Evolutionary conservation across 2,888 invertebrate species (phyloP), one percentile per base, ranked within the genome.

Genomic region (Oxyscelio sp.): DNA sequence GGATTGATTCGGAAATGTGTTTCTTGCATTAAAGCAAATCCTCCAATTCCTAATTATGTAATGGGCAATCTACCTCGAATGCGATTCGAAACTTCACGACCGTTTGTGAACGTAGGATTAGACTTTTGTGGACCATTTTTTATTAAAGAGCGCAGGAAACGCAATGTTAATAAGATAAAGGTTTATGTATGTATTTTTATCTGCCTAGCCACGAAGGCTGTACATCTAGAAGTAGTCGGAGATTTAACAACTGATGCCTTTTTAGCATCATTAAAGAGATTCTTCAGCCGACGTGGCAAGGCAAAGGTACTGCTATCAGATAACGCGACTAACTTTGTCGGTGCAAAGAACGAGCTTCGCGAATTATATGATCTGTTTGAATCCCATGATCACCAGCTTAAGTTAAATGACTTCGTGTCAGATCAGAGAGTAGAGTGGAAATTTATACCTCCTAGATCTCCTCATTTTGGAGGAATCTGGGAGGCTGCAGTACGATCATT

Each of bases 301-400:
- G 66, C 52, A 45, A 66, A 13, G 38, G 21, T 54, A 9, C 81
- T 88, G 4, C 68, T 82, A 19, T 85, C 86, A 3, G 84, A 88
- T 21, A 87, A 87, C 24, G 83, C 75, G 0, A 86, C 84, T 0
- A 87, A 87, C 48, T 88, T 87, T 48, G 75, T 78, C 2, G 87
- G 82, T 5, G 85, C 85, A 0, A 85, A 83, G 27, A 86, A 83
- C 27, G 68, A 88, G 19, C 17, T 87, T 3, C 63, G 63, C 31
- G 75, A 81, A 43, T 24, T 86, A 19, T 38, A 71, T 17, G 27
- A 27, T 27, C 6, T 27, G 6, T 27, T n/a, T n/a, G n/a, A n/a
- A n/a, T n/a, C n/a, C n/a, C n/a, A n/a, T n/a, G n/a, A n/a, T n/a
- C n/a, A n/a, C n/a, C n/a, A n/a, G n/a, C n/a, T n/a, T n/a, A n/a